Conservation (phyloP, 1,140 invertebrate genomes). For the Sarcophaga peregrina region DNA sequence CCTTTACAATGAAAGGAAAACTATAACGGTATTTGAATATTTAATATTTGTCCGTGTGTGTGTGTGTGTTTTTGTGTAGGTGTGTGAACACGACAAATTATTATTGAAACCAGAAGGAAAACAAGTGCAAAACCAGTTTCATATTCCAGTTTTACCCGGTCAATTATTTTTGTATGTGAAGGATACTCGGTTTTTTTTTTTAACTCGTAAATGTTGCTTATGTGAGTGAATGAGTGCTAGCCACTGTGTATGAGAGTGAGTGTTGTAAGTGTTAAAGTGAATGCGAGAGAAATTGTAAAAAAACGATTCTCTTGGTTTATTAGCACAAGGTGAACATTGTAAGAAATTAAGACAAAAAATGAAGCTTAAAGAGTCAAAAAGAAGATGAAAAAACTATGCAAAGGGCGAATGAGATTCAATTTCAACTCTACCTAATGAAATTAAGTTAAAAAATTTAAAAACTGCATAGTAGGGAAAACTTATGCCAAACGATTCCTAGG, state of each 20-base stretch:
- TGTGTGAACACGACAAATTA: too few relatives aligned
- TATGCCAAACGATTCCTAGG: too few relatives aligned
- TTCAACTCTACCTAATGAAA: too few relatives aligned
- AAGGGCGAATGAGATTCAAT: too few relatives aligned
- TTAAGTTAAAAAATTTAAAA: too few relatives aligned
- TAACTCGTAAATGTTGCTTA: too few relatives aligned
- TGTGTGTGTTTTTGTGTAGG: neutral
- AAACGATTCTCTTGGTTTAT: neutral
- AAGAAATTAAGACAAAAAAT: conserved; percentile 22
- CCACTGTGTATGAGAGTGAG: too few relatives aligned
- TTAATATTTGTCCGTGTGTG: neutral
- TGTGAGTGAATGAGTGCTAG: too few relatives aligned
- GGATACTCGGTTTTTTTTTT: neutral
- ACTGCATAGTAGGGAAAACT: too few relatives aligned
- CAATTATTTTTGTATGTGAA: conserved; percentile 9
- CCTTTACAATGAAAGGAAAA: neutral
- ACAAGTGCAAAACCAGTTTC: neutral
- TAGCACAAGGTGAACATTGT: neutral
- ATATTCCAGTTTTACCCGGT: neutral
- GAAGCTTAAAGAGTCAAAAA: neutral
- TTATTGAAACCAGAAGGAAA: neutral
- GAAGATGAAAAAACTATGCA: too few relatives aligned
- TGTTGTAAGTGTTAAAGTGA: too few relatives aligned
- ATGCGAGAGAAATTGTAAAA: neutral
- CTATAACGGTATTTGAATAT: neutral